Evolutionary conservation across 2,888 invertebrate species (phyloP), one percentile per base, ranked within the genome.

Genomic region (Stenchaetothrips biformis): DNA sequence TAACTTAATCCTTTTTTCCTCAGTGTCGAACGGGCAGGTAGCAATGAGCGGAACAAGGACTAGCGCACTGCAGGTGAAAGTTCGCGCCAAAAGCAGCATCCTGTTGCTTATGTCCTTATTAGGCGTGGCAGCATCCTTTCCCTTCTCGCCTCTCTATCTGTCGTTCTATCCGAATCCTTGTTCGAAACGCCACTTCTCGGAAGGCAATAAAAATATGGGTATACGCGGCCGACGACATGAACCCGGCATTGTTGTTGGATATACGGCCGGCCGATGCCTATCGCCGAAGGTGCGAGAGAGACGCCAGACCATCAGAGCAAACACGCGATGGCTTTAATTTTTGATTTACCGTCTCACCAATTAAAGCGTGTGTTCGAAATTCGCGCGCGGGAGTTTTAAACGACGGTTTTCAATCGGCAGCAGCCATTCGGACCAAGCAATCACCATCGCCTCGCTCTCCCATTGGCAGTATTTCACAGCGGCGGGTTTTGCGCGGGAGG

Each of bases 121-220:
- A 53, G 53, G 53, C 53, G 11, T 4, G 2, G 67, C 67, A 8
- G 21, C 21, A 74, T 18, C 67, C 21, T 74, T 21, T 74, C 21
- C 67, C n/a, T n/a, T n/a, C n/a, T n/a, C n/a, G n/a, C 53, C 53
- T 53, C 53, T 18, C 59, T 11, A n/a, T 74, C 25, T 74, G 67
- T 11, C 25, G n/a, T 1, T 11, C 25, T 11, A n/a, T 11, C 67
- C 67, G 21, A 6, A 7, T 25, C 67, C 9, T 11, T 11, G 67
- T 8, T 11, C 25, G 67, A 25, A 74, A 74, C 67, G 67, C 67
- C 67, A 74, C 67, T 74, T 74, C 67, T 74, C 21, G 25, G 67
- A 74, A 74, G 11, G 67, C 67, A 74, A 74, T 74, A 74, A 74
- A 74, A 74, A 74, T 74, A 74, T 74, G 25, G 67, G 25, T 74